Evolutionary conservation across 1,140 invertebrate genomes (phyloP), one percentile per base, ranked within the genome.

Genomic region (Ladona fulva): DNA sequence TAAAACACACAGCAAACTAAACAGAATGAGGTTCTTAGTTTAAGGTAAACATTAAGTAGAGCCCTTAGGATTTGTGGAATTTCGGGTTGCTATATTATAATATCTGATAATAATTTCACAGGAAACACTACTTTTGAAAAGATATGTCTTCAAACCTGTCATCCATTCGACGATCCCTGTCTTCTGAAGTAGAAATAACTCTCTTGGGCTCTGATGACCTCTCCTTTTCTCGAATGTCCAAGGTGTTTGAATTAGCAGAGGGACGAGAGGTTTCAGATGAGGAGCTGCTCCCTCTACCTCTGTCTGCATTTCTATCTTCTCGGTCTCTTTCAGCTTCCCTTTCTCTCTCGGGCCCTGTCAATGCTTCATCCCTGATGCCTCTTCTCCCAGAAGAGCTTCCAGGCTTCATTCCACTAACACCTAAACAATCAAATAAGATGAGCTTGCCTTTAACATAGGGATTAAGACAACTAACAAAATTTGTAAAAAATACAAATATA

Each of bases 281-380:
- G n/a, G 12, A 52, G 19, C 44, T 52, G 10, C 12, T 22, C n/a
- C 52, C 52, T 66, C 52, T 66, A 3, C 52, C 52, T 66, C 52
- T 10, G 44, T 52, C 44, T 19, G 19, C 44, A 19, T 10, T 11
- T 52, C 44, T 66, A 66, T 66, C 52, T 66, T 66, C 52, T 66
- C 52, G 3, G 14, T 66, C 52, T 5, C 52, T 16, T 24, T 78
- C 78, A 29, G 52, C 22, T 25, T 77, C 78, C 75, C 78, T 81
- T 78, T 78, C 77, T 22, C 79, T 59, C 1, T 77, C 78, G 59
- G 76, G 37, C 8, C 24, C 76, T 24, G 76, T 29, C 12, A 74
- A 24, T 19, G 73, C 78, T 42, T 73, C 74, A 75, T 79, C 78
- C 42, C 52, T 29, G 25, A 24, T 19, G 14, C 52, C 1, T 12